Evolutionary conservation across 1,140 invertebrate genomes (phyloP).

Genomic region (Hesperophylax magnus): DNA sequence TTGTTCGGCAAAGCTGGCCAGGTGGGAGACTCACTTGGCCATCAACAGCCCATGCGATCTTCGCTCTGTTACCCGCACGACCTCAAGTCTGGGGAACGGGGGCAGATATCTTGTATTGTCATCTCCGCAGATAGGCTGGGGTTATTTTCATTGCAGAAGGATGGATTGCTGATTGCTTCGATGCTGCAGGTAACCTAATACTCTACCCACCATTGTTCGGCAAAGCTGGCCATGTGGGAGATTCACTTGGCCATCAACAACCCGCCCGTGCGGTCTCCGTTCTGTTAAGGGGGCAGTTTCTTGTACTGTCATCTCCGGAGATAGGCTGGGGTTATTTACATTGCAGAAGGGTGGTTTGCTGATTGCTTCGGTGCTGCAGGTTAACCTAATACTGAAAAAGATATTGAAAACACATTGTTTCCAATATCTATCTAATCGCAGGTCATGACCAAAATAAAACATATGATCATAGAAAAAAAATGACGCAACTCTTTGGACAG

Average conservation of each 20-base stretch:
- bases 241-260: constrained; percentile 74
- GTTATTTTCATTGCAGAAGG: constrained; percentile 86
- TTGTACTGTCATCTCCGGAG: no score
- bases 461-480: no score
- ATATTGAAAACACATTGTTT: no score
- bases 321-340: no score
- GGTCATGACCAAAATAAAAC: no score
- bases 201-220: background rate
- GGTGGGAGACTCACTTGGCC: constrained; percentile 73
- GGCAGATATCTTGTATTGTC: constrained; percentile 86
- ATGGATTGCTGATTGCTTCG: constrained; percentile 73
- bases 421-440: no score
- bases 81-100: constrained; percentile 82
- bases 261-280: no score
- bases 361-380: no score
- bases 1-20: constrained; percentile 72
- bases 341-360: no score
- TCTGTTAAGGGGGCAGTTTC: no score
- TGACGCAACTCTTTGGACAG: no score
- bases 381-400: no score
- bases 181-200: constrained; percentile 65
- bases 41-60: constrained; percentile 81
- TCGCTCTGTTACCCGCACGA: constrained; percentile 81
- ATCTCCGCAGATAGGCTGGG: constrained; percentile 89
- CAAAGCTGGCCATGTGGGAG: constrained; percentile 77